Conservation (phyloP, 2,888 invertebrate species). For the Sarcophaga variegata region DNA sequence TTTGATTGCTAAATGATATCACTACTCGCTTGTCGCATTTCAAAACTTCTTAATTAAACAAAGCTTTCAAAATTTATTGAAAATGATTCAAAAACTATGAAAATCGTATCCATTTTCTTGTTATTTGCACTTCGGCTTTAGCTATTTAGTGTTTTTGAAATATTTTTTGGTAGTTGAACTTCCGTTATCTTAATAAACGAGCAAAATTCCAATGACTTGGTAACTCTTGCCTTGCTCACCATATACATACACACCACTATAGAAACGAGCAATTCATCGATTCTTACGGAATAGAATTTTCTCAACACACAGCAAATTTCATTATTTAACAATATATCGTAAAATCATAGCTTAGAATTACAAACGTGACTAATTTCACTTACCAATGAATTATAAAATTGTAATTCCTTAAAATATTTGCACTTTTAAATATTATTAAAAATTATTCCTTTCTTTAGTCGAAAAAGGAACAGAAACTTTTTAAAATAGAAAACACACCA, state of each 20-base stretch:
- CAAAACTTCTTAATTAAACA: too few species aligned
- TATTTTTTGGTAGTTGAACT: constrained; percentile 10
- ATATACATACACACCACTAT: constrained; percentile 69
- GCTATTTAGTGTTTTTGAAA: not conserved
- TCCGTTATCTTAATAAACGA: constrained; percentile 28
- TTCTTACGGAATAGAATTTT: constrained; percentile 58
- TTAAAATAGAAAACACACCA: constrained; percentile 49
- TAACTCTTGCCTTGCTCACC: constrained; percentile 24
- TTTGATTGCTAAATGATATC: too few species aligned
- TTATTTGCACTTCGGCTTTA: too few species aligned
- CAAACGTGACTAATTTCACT: too few species aligned
- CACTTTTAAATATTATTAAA: not conserved
- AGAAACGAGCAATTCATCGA: constrained; percentile 45
- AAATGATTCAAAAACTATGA: too few species aligned
- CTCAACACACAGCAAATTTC: constrained; percentile 1
- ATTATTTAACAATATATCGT: not conserved
- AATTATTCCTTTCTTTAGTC: not conserved
- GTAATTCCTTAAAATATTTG: not conserved
- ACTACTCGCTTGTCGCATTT: too few species aligned
- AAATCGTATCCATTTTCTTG: too few species aligned
- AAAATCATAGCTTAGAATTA: not conserved
- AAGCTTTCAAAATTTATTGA: too few species aligned
- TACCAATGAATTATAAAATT: not conserved
- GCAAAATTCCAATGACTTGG: constrained; percentile 8
- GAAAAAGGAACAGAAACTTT: constrained; percentile 1